These are phyloP conservation scores for Dromococcyx pavoninus DNA, from an alignment of 2,797 vertebrate genomes.

Conservation along the genomic window DNA sequence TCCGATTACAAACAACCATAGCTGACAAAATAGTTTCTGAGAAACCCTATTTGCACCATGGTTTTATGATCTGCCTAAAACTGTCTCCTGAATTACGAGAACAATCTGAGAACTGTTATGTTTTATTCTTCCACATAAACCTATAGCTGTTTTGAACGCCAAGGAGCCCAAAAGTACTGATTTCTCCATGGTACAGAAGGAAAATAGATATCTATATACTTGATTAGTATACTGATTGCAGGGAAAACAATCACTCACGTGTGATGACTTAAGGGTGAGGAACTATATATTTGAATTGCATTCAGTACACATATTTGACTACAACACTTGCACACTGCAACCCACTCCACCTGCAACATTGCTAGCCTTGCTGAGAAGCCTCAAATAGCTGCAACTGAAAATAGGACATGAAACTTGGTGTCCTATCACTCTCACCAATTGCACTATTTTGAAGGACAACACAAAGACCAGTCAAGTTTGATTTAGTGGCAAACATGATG, in stretches of 20 bases:
- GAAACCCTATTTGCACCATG: background rate
- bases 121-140: background rate
- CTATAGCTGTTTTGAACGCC: background rate
- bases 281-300: background rate
- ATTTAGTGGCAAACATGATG: background rate
- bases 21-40: background rate
- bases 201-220: background rate
- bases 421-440: background rate
- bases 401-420: background rate
- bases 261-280: background rate
- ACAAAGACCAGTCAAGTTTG: background rate
- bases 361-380: background rate
- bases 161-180: background rate
- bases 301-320: rapidly evolving
- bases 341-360: background rate
- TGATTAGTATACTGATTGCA: background rate
- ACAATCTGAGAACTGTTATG: background rate
- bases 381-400: background rate
- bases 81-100: background rate
- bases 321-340: background rate
- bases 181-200: background rate
- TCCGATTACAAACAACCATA: slow-evolving; percentile 58
- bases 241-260: background rate
- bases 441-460: background rate
- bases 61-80: slow-evolving; percentile 49